A percentile compares a stretch with the other conserved stretches of the same genome.
Evolutionary conservation across 92 coral and sea anemone genomes (phyloP).

Genomic region (Diadumene lineata): DNA sequence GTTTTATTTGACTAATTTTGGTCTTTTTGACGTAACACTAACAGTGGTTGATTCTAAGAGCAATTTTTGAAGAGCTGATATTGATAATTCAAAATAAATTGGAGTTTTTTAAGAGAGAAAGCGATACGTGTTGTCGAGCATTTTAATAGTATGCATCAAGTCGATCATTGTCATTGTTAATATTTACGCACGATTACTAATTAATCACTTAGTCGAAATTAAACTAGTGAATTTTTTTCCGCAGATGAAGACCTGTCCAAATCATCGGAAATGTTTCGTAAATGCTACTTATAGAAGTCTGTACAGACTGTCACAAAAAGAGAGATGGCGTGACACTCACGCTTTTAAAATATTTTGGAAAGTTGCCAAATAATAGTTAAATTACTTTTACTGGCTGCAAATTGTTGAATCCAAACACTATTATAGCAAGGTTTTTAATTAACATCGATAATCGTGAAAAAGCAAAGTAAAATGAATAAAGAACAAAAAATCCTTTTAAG

Average conservation of each 20-base stretch:
- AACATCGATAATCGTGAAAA: too few species aligned
- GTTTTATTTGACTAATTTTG: constrained; percentile 2
- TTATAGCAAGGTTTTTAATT: too few species aligned
- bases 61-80: background rate
- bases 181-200: background rate
- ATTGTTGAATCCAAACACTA: too few species aligned
- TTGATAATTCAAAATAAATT: background rate
- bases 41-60: background rate
- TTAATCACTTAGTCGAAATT: background rate
- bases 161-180: background rate
- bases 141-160: background rate
- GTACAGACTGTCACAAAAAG: background rate
- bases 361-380: too few species aligned
- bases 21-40: background rate
- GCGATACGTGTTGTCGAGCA: background rate
- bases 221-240: too few species aligned
- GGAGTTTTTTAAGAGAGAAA: background rate
- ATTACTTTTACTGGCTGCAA: too few species aligned
- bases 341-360: too few species aligned
- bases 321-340: background rate
- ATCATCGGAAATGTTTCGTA: too few species aligned
- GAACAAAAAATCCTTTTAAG: too few species aligned
- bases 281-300: too few species aligned
- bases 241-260: too few species aligned
- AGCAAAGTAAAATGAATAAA: too few species aligned